Conservation (phyloP, 2,113 vertebrate species). For the Tenrec ecaudatus region DNA sequence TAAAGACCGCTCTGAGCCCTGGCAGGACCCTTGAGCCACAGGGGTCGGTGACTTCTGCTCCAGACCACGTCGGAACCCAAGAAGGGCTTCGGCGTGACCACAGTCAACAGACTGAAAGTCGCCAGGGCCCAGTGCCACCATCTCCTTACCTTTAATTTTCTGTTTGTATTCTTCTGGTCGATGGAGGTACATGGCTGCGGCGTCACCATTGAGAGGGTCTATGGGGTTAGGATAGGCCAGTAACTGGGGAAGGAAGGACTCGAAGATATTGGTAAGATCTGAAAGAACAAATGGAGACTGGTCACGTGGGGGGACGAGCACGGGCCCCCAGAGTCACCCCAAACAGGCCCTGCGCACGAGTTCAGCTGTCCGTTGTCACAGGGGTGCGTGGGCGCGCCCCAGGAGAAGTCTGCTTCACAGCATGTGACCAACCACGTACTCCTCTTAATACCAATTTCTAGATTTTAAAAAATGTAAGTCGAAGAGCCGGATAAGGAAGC, state of each 20-base stretch:
- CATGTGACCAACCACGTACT: not conserved
- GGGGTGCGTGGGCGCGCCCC: not conserved
- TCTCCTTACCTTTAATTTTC: conserved; percentile 97
- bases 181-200: conserved; percentile 99
- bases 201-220: conserved; percentile 98
- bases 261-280: conserved; percentile 99
- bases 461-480: conserved; percentile 2
- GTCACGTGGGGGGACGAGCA: not conserved
- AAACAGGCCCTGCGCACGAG: not conserved
- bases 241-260: conserved; percentile 99
- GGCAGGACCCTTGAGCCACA: not conserved
- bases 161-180: conserved; percentile 99
- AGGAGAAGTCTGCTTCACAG: not conserved
- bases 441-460: not conserved
- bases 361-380: too few species aligned
- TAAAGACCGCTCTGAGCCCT: not conserved
- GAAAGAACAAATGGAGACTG: conserved; percentile 70
- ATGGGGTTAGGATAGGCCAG: conserved; percentile 99
- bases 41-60: not conserved
- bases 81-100: not conserved
- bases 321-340: not conserved
- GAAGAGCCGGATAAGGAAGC: conserved; percentile 20
- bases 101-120: not conserved
- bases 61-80: not conserved
- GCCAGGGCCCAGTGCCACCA: not conserved